Conservation (phyloP, 2,888 invertebrate species). For the Tetranychus piercei region DNA sequence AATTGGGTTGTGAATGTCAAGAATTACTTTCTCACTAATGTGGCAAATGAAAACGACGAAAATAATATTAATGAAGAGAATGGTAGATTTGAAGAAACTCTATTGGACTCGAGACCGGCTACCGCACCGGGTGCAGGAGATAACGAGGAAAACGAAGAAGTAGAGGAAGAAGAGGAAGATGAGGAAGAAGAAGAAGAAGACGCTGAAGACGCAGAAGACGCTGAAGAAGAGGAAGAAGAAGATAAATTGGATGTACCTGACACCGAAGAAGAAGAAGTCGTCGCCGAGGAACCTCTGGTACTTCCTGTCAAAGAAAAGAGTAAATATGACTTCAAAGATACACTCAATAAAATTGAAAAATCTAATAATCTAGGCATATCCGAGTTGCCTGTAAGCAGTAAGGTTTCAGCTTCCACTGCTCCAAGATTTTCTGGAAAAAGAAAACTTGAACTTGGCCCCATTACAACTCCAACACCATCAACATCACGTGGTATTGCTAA, state of each 20-base stretch:
- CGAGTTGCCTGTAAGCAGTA: background rate
- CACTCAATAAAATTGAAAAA: background rate
- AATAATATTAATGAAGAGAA: background rate
- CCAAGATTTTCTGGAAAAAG: background rate
- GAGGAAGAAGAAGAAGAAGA: background rate
- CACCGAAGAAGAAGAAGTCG: background rate
- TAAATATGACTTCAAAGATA: slow-evolving; percentile 1
- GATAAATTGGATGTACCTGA: background rate
- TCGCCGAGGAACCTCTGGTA: background rate
- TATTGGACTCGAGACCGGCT: background rate
- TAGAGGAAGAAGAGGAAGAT: background rate
- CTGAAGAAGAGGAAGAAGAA: background rate
- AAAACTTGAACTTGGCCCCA: background rate
- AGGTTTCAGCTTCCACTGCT: background rate
- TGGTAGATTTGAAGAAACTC: background rate
- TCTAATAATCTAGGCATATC: background rate
- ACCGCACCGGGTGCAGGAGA: background rate
- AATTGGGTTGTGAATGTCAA: slow-evolving; percentile 1
- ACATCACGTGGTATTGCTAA: background rate
- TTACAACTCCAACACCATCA: background rate
- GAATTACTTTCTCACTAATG: background rate
- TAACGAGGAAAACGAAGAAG: background rate
- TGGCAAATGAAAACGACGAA: background rate
- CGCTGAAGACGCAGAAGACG: background rate
- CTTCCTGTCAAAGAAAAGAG: background rate